Base-by-base conservation (phyloP, 2,113 vertebrate species). In the Oenanthe melanoleuca region DNA sequence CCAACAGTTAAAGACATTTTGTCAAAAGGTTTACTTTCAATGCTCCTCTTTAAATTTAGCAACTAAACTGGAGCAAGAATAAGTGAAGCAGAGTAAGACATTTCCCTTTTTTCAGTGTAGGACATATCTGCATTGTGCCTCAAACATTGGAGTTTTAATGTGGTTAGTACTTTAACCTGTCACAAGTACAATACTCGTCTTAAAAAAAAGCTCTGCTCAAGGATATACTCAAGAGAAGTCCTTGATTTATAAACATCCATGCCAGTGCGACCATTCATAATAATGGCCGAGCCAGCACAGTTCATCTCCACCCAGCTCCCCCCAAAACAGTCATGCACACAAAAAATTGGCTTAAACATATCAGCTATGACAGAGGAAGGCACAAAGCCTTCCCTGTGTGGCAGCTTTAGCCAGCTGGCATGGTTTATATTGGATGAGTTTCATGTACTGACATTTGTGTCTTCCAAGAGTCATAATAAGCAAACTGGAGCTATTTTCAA, bases 381-480 rank as follows among this genome's bases (percentile, higher is more conserved):
- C 91, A 95, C 88, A 92, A 85, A 92, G 90, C 92, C 85, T 74
- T 91, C 96, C 96, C 93, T 95, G 93, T 59, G 94, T 94, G 95
- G 88, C 91, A 95, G 75, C 82, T 93, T 96, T 80, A 64, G 92
- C 94, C 95, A 95, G 77, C 93, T 91, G 97, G 96, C 97, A 97
- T 96, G 96, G 96, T 96, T 95, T 84, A 90, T 96, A 94, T 7
- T 77, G 93, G 96, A 88, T 93, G 95, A 97, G 97, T 97, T 94
- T 95, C 95, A 97, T 96, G 96, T 97, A 97, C 96, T 97, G 97
- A 98, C 97, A 97, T 94, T 97, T 98, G 97, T 98, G 97, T 97
- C 97, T 98, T 97, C 98, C 97, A 97, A 96, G 92, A 95, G 88
- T 97, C 95, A 88, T 94, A 97, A 97, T 92, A 97, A 98, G 97